phyloP scores from a whole-genome alignment of 2,113 vertebrate species.

The Oryzias celebensis region DNA sequence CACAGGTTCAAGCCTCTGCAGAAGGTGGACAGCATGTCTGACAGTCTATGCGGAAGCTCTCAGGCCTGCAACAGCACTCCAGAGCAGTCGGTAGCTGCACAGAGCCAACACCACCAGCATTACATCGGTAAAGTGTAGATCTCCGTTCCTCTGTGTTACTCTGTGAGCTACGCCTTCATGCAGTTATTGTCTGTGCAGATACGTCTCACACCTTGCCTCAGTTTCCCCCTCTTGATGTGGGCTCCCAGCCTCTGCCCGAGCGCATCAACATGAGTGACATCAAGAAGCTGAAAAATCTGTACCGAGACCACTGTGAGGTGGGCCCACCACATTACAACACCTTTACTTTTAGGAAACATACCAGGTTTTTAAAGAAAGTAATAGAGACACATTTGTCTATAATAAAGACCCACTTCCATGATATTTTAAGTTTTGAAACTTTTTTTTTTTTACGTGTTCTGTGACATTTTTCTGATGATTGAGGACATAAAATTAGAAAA shows the following conservation, averaged over 20 bases:
- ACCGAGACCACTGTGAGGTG: constrained; percentile 96
- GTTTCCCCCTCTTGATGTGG: constrained; percentile 86
- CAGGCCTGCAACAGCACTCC: constrained; percentile 81
- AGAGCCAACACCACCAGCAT: constrained; percentile 96
- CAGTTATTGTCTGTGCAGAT: constrained; percentile 72
- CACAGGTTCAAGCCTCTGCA: constrained; percentile 89
- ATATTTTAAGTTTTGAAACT: too few relatives aligned
- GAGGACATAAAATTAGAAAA: too few relatives aligned
- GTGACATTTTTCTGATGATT: too few relatives aligned
- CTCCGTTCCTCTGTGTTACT: background rate
- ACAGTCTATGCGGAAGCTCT: constrained; percentile 80
- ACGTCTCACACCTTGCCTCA: constrained; percentile 88
- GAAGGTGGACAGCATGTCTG: constrained; percentile 88
- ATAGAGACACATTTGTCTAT: background rate
- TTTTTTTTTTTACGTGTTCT: too few relatives aligned
- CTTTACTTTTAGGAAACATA: background rate
- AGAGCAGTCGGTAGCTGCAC: constrained; percentile 89
- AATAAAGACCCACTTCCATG: too few relatives aligned
- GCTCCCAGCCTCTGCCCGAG: constrained; percentile 81
- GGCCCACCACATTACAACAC: background rate
- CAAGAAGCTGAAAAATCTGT: constrained; percentile 89
- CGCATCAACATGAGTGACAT: constrained; percentile 83
- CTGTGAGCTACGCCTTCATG: background rate
- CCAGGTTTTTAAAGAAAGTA: background rate
- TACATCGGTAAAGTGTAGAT: constrained; percentile 87